phyloP scores from a whole-genome alignment of 2,888 invertebrate genomes.

The Anthophora plumipes region DNA sequence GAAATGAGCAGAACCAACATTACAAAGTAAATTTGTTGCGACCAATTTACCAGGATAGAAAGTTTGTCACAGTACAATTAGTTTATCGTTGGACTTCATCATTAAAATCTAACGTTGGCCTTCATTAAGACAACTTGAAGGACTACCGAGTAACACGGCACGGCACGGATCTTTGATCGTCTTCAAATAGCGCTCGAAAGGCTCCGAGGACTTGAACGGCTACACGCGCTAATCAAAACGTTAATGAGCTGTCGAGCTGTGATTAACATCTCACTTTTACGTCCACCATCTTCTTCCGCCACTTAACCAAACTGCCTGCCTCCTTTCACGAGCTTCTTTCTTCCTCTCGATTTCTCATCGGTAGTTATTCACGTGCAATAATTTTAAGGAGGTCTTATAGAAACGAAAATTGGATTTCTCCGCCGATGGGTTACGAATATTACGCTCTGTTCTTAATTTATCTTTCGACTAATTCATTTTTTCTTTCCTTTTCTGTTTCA shows the following conservation, averaged over 20 bases:
- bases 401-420: slow-evolving; percentile 34
- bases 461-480: slow-evolving; percentile 39
- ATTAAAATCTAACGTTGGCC: slow-evolving; percentile 74
- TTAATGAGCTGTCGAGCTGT: slow-evolving; percentile 77
- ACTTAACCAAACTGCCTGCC: slow-evolving; percentile 48
- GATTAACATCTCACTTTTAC: slow-evolving; percentile 75
- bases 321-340: slow-evolving; percentile 48
- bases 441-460: background rate
- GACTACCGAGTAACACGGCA: slow-evolving; percentile 60
- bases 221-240: slow-evolving; percentile 77
- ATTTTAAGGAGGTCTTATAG: slow-evolving; percentile 22
- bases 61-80: slow-evolving; percentile 69
- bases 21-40: slow-evolving; percentile 41
- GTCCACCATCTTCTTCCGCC: slow-evolving; percentile 57
- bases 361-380: slow-evolving; percentile 25
- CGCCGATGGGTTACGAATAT: background rate
- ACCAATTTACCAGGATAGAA: slow-evolving; percentile 31
- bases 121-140: slow-evolving; percentile 72
- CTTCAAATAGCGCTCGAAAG: slow-evolving; percentile 57
- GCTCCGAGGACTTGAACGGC: slow-evolving; percentile 47
- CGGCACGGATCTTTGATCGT: slow-evolving; percentile 72
- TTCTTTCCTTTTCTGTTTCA: slow-evolving; percentile 48
- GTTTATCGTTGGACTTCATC: slow-evolving; percentile 34
- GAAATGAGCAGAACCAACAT: background rate
- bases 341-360: slow-evolving; percentile 37